Conservation (phyloP, 30 jellyfish, hydroid and myxozoan species). For the Hydractinia symbiolongicarpus region DNA sequence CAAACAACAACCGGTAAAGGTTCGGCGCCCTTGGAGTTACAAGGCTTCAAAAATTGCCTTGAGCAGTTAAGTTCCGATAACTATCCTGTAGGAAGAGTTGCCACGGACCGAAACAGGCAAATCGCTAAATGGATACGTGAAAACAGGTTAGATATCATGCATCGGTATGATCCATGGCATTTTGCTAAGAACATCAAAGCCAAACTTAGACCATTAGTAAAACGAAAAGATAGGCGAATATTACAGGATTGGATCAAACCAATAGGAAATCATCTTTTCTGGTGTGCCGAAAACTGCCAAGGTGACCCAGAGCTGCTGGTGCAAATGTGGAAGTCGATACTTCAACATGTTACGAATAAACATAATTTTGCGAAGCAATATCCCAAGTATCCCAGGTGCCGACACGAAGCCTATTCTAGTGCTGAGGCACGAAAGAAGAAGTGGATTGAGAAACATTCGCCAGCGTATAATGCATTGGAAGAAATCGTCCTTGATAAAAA, state of each 20-base stretch:
- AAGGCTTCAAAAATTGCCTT: constrained; percentile 1
- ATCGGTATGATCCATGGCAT: constrained; percentile 21
- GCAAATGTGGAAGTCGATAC: too few species aligned
- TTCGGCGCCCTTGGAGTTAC: constrained; percentile 6
- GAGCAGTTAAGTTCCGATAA: background rate
- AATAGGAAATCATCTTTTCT: too few species aligned
- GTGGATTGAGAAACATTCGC: constrained; percentile 29
- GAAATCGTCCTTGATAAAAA: constrained; percentile 19
- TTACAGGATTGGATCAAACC: too few species aligned
- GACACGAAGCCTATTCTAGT: too few species aligned
- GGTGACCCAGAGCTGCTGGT: too few species aligned
- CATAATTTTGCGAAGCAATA: too few species aligned
- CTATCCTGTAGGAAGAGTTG: background rate
- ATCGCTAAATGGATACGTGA: constrained; percentile 20
- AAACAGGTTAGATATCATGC: background rate
- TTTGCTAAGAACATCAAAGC: constrained; percentile 4
- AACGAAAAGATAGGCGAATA: too few species aligned
- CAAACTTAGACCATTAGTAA: too few species aligned
- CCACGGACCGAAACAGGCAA: constrained; percentile 18
- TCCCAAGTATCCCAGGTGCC: too few species aligned
- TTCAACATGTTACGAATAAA: too few species aligned
- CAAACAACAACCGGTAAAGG: constrained; percentile 4
- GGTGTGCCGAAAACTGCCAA: too few species aligned
- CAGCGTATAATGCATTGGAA: constrained; percentile 20
- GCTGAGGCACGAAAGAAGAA: too few species aligned